Base-by-base conservation (phyloP, 1,140 invertebrate genomes). In the Drosophila murphyi region DNA sequence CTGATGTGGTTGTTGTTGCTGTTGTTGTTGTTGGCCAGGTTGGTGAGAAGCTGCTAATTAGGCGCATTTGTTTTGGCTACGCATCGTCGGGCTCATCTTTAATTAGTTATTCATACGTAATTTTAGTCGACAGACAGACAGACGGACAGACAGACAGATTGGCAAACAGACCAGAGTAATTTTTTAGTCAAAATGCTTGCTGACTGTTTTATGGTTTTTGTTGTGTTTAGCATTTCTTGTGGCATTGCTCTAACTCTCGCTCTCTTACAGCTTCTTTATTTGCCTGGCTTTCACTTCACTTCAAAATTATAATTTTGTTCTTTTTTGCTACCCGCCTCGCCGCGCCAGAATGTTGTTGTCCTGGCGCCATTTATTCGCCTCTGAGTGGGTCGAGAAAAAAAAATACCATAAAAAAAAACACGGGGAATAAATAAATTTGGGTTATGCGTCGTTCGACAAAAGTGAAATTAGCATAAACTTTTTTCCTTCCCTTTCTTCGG, bases 391-490 rank as follows among this genome's bases (percentile, higher is more conserved):
- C 45, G 52, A 48, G 39, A 31, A 57, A 35, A 75, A 29, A 37
- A 20, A 68, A 62, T 45, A 20, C 0, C 20, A 20, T 55, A 68
- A 80, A 72, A 41, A 51, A 51, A 51, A 67, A 59, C 67, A 61
- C 34, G 56, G 65, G 31, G 61, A 74, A 63, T 48, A 68, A 63
- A 73, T 68, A 78, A 65, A 86, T 81, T 72, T 87, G 80, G 79
- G 82, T 82, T 82, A 82, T 79, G 71, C 78, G 34, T 68, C 68
- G 76, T 82, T 87, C 65, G 68, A 76, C 76, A 82, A 87, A 87
- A 87, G 82, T 87, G 79, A 87, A 87, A 87, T 87, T 87, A 87
- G 82, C 82, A 87, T 87, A 87, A 87, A 79, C 72, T 87, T 74
- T 60, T 77, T 70, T 45, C 60, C 61, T 62, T 50, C 20, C 8